phyloP scores from a whole-genome alignment of 2,797 vertebrate genomes.

The Pangasius krempfi region DNA sequence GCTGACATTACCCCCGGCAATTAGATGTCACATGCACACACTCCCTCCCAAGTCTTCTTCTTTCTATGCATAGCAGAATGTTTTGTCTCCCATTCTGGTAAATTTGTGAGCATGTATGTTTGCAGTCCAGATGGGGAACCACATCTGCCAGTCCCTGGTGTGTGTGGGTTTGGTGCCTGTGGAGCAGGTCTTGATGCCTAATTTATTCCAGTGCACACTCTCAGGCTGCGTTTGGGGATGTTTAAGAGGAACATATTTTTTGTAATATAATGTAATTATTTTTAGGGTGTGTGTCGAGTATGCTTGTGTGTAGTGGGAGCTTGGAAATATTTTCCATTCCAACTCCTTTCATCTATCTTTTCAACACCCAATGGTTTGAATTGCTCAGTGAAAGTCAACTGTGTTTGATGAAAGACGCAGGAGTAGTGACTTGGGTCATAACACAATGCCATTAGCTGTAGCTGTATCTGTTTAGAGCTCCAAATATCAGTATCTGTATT shows the following conservation, averaged over 20 bases:
- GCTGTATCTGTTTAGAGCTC: background rate
- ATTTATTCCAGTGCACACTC: constrained; percentile 44
- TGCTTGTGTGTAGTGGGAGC: background rate
- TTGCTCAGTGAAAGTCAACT: background rate
- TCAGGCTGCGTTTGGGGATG: constrained; percentile 1
- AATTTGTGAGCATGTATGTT: constrained; percentile 40
- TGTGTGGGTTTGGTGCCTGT: constrained; percentile 25
- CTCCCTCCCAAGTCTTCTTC: background rate
- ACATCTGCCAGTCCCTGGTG: constrained; percentile 47
- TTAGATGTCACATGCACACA: constrained; percentile 12
- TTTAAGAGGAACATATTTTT: constrained; percentile 17
- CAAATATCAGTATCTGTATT: background rate
- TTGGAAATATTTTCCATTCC: background rate
- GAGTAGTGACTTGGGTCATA: background rate
- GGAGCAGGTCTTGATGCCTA: constrained; percentile 41
- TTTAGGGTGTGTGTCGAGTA: background rate
- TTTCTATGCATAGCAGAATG: constrained; percentile 32
- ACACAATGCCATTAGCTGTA: background rate
- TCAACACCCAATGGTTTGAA: background rate
- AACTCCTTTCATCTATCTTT: background rate
- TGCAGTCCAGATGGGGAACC: constrained; percentile 46
- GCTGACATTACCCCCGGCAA: background rate
- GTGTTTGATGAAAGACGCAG: background rate
- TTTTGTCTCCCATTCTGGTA: constrained; percentile 24
- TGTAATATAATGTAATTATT: constrained; percentile 5